Conservation (phyloP, 2,888 invertebrate species). For the Patella pellucida region DNA sequence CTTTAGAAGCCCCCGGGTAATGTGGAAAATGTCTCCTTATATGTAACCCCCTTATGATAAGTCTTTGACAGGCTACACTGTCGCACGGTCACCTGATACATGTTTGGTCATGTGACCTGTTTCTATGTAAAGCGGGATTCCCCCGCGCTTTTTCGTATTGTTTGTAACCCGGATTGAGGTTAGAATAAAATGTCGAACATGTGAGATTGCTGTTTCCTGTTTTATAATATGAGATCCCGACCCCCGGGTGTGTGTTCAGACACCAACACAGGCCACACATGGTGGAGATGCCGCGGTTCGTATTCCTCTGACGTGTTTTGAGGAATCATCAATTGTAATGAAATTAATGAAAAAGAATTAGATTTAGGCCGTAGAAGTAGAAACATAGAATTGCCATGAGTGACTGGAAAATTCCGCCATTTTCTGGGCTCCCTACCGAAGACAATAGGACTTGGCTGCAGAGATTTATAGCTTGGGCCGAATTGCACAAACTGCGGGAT, state of each 20-base stretch:
- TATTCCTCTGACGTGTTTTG: background rate
- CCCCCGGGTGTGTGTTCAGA: background rate
- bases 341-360: too few relatives aligned
- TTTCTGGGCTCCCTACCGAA: background rate
- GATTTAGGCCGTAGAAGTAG: too few relatives aligned
- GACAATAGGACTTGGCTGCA: background rate
- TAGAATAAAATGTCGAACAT: background rate
- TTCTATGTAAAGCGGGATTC: background rate
- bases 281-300: background rate
- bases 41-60: too few relatives aligned
- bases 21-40: too few relatives aligned
- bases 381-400: background rate
- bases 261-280: background rate
- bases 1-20: too few relatives aligned
- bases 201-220: background rate
- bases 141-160: background rate
- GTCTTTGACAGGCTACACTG: too few relatives aligned
- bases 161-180: background rate
- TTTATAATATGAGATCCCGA: background rate
- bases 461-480: background rate
- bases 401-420: constrained; percentile 4
- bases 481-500: background rate
- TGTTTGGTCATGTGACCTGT: background rate
- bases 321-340: background rate
- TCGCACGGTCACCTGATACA: too few relatives aligned